Conservation (phyloP, 2,888 invertebrate species). For the Amphipoea lucens region DNA sequence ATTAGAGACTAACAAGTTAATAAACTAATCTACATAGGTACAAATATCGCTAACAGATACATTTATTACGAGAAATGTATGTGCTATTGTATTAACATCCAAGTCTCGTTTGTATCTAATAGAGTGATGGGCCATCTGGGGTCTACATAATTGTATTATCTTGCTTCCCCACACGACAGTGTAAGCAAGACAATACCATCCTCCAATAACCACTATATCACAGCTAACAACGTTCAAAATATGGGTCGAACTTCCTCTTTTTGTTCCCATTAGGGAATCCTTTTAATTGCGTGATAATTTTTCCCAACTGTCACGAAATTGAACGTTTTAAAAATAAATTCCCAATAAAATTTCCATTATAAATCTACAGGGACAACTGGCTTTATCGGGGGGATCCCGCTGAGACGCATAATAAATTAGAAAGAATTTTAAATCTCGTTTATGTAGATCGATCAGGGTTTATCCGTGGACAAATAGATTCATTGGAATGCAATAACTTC, state of each 20-base stretch:
- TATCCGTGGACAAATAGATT: conserved; percentile 47
- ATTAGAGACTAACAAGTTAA: background rate
- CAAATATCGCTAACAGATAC: background rate
- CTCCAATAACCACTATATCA: conserved; percentile 40
- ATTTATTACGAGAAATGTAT: conserved; percentile 10
- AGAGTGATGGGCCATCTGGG: conserved; percentile 61
- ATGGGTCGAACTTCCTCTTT: conserved; percentile 53
- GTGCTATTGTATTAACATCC: conserved; percentile 25
- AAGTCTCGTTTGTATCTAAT: conserved; percentile 44
- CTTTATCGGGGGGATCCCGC: conserved; percentile 55
- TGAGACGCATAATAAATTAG: conserved; percentile 66
- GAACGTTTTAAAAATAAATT: conserved; percentile 62
- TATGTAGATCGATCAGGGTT: conserved; percentile 56
- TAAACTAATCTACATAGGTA: background rate
- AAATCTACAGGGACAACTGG: conserved; percentile 66
- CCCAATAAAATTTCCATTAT: conserved; percentile 67
- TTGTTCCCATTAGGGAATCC: conserved; percentile 57
- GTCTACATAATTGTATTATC: conserved; percentile 55
- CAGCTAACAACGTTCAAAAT: conserved; percentile 36
- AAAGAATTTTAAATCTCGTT: conserved; percentile 65
- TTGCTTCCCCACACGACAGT: conserved; percentile 31
- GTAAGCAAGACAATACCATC: conserved; percentile 33
- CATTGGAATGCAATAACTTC: conserved; percentile 29
- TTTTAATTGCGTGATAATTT: conserved; percentile 69
- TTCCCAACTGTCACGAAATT: conserved; percentile 61